Conservation (phyloP, 1,140 invertebrate species). For the Lordiphosa collinella region DNA sequence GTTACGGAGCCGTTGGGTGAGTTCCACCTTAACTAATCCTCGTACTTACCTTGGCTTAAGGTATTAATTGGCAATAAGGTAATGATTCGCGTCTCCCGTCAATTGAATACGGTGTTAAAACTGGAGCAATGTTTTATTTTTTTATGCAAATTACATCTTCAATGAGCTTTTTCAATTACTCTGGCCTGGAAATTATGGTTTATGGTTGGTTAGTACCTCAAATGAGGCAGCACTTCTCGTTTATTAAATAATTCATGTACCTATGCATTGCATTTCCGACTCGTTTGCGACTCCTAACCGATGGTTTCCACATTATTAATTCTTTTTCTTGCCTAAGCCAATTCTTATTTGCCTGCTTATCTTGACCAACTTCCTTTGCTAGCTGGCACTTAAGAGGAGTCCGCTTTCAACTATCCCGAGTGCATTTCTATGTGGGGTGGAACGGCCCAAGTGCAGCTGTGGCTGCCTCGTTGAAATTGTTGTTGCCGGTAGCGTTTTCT, state of each 20-base stretch:
- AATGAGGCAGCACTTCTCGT: background rate
- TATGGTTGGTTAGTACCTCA: background rate
- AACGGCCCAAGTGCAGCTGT: constrained; percentile 21
- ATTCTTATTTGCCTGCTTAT: constrained; percentile 60
- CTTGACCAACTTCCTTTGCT: constrained; percentile 53
- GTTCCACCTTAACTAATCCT: no score
- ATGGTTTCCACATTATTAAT: constrained; percentile 47
- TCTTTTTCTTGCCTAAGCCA: constrained; percentile 33
- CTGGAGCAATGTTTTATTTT: no score
- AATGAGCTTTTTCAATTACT: no score
- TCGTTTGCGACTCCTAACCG: constrained; percentile 4
- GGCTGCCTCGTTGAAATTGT: constrained; percentile 26
- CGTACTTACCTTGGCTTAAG: no score
- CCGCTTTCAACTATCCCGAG: constrained; percentile 13
- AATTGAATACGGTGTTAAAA: no score
- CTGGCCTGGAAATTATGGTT: no score
- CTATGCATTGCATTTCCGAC: constrained; percentile 19
- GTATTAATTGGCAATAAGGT: no score
- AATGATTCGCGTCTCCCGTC: no score
- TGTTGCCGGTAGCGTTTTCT: constrained; percentile 66
- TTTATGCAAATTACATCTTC: no score
- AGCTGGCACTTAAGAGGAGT: constrained; percentile 41
- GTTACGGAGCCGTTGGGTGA: no score
- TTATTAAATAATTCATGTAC: constrained; percentile 8
- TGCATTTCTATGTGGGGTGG: constrained; percentile 14